Conservation (phyloP, 2,113 vertebrate species). For the Hirundichthys speculiger region DNA sequence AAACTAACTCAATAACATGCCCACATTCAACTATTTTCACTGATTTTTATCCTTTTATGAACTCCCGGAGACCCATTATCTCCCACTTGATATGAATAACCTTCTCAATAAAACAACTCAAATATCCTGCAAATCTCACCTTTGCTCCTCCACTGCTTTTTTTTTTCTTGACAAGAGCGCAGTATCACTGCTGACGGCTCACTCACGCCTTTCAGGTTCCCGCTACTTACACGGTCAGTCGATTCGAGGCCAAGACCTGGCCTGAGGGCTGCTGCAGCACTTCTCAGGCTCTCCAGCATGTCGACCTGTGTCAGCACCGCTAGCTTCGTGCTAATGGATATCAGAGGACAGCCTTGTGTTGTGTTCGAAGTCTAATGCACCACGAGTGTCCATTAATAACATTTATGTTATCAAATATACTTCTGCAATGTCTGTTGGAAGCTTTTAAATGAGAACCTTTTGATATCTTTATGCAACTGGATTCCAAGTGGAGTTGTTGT, state of each 20-base stretch:
- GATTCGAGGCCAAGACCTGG: conserved; percentile 22
- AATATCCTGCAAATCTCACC: background rate
- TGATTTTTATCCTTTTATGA: too few species aligned
- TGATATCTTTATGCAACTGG: too few species aligned
- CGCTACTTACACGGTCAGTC: conserved; percentile 43
- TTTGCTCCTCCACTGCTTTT: background rate
- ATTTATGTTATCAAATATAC: conserved; percentile 47
- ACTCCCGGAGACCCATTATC: too few species aligned
- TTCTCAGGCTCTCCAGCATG: background rate
- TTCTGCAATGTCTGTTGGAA: conserved; percentile 6
- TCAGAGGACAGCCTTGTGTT: conserved; percentile 31
- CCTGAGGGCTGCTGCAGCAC: background rate
- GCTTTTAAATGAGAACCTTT: conserved; percentile 4
- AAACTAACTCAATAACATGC: too few species aligned
- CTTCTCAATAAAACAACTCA: conserved; percentile 16
- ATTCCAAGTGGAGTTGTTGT: background rate
- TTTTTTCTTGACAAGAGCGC: background rate
- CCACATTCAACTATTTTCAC: too few species aligned
- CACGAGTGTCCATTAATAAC: conserved; percentile 21
- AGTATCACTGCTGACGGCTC: background rate
- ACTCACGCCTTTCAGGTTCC: conserved; percentile 17
- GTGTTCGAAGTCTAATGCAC: conserved; percentile 48
- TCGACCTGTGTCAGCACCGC: background rate
- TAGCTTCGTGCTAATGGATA: conserved; percentile 50
- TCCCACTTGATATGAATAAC: background rate